Evolutionary conservation across 2,888 invertebrate genomes (phyloP), one percentile per base, ranked within the genome.

Genomic region (Eupelmus urozonus): DNA sequence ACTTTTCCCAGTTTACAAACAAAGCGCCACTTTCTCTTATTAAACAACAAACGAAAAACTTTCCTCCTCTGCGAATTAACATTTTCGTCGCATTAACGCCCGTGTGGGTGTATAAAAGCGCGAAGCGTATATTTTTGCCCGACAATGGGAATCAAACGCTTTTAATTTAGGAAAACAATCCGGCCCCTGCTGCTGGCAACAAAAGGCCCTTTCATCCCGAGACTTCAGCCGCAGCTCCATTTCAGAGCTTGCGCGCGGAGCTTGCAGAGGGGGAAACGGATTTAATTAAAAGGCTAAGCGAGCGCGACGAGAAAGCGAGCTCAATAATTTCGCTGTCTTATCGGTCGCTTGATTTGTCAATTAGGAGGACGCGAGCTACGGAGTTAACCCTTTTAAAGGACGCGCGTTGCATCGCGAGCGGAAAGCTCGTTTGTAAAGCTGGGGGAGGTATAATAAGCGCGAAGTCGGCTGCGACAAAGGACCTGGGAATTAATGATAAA

Each of bases 401-500:
- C 51, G 11, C 45, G 2, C 11, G 1, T 13, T n/a, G 40, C 34
- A 11, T 53, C 53, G 53, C 20, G 53, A 20, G 53, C 20, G 53
- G 20, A 2, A 53, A 53, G 0, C 9, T 18, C 34, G 59, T 1
- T 5, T 25, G 55, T 40, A 55, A 53, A 66, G 29, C 65, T 18
- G 2, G 49, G 49, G 7, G 27, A 29, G 66, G 29, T 3, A 18
- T 13, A 59, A 70, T 69, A 69, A 57, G 42, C 29, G 59, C n/a
- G 25, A 66, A 57, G 57, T 27, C 29, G 34, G 3, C n/a, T n/a
- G 1, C 27, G 29, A 49, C 49, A 51, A 40, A 42, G 40, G 57
- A 57, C 42, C 69, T 57, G 69, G 13, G 42, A 57, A 69, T 69
- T 42, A 45, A 57, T 27, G 69, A 69, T 57, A 69, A 69, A 69